Evolutionary conservation across 2,888 invertebrate genomes (phyloP).

Genomic region (Pammene aurita): DNA sequence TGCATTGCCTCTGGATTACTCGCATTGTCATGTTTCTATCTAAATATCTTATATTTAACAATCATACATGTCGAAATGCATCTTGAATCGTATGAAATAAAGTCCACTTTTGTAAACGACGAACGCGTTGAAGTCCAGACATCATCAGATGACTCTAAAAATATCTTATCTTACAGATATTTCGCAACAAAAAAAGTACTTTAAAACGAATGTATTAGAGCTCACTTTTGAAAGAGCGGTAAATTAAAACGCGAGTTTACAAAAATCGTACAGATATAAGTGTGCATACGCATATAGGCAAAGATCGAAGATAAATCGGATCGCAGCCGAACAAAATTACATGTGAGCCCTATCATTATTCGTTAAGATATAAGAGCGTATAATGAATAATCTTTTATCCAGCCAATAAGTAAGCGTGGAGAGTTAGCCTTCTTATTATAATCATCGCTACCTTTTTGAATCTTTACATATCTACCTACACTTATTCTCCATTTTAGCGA

Average conservation of each 20-base stretch:
- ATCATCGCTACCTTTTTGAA: neutral
- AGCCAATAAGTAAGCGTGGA: constrained; percentile 6
- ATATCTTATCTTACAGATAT: neutral
- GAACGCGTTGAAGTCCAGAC: neutral
- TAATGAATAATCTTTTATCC: constrained; percentile 34
- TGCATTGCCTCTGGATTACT: constrained; percentile 40
- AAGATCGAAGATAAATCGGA: constrained; percentile 29
- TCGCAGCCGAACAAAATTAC: constrained; percentile 25
- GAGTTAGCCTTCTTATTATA: neutral
- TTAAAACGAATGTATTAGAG: neutral
- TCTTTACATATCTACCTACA: too few species aligned
- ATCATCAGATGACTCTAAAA: neutral
- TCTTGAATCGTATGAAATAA: neutral
- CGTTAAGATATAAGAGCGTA: constrained; percentile 35
- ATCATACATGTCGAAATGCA: neutral
- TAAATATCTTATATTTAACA: neutral
- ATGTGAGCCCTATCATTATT: constrained; percentile 33
- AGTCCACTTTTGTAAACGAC: neutral
- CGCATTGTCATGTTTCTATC: neutral
- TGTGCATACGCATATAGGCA: neutral
- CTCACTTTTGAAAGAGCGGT: neutral
- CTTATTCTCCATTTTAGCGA: too few species aligned
- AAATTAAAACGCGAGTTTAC: neutral
- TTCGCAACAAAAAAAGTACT: neutral
- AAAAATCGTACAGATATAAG: neutral